Conservation (phyloP, 1,140 invertebrate species). For the Euwallacea similis region DNA sequence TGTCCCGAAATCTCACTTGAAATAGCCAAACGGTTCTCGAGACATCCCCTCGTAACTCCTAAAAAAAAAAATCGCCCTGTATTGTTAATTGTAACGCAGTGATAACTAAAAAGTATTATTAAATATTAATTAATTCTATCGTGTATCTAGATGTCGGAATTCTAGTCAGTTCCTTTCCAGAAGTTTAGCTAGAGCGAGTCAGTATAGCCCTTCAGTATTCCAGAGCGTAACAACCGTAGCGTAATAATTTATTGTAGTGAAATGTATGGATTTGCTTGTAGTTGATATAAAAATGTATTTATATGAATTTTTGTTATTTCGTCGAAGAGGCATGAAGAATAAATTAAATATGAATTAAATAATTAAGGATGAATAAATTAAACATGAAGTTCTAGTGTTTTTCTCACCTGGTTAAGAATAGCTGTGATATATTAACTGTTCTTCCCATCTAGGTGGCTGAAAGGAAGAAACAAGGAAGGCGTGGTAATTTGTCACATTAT, state of each 20-base stretch:
- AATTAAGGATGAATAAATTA: too few relatives aligned
- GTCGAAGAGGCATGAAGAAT: not conserved
- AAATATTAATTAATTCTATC: not conserved
- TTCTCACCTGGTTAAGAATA: too few relatives aligned
- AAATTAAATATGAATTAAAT: too few relatives aligned
- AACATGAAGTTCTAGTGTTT: too few relatives aligned
- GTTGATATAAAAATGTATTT: not conserved
- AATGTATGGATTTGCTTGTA: not conserved
- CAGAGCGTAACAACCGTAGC: constrained; percentile 4
- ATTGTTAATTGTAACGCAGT: constrained; percentile 5
- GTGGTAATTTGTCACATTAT: too few relatives aligned
- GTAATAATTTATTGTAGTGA: constrained; percentile 8
- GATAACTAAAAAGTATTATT: constrained; percentile 7
- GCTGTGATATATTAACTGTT: too few relatives aligned
- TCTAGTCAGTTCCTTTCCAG: not conserved
- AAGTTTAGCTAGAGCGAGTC: not conserved
- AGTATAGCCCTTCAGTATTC: too few relatives aligned
- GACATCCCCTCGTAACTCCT: too few relatives aligned
- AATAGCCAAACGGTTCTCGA: too few relatives aligned
- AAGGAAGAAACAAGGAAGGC: too few relatives aligned
- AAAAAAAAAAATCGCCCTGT: not conserved
- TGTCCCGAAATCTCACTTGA: too few relatives aligned
- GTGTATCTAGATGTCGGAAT: constrained; percentile 1
- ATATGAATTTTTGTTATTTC: constrained; percentile 2
- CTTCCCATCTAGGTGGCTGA: too few relatives aligned